Conservation (phyloP, 2,888 invertebrate species). For the Leptarthrus brevirostris region DNA sequence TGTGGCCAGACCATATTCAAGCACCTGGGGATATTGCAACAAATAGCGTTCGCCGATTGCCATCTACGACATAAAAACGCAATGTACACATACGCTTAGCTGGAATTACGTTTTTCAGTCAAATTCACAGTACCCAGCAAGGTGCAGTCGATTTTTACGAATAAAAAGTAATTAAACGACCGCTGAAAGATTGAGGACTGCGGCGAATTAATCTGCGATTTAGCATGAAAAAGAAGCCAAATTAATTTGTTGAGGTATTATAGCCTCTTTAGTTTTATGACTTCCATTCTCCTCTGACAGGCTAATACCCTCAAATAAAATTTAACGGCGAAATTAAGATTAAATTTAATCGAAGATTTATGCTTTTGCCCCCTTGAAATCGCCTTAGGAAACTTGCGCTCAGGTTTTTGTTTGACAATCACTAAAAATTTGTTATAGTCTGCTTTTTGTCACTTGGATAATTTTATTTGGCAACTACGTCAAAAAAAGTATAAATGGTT, state of each 20-base stretch:
- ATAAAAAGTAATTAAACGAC: slow-evolving; percentile 3
- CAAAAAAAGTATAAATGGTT: too few species aligned
- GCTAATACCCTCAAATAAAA: background rate
- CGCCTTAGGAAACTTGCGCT: too few species aligned
- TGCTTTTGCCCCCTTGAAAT: too few species aligned
- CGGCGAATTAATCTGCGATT: background rate
- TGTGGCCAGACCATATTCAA: slow-evolving; percentile 40
- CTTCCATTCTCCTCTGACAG: background rate
- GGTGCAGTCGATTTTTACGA: slow-evolving; percentile 12
- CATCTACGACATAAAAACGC: slow-evolving; percentile 31
- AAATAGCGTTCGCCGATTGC: slow-evolving; percentile 39
- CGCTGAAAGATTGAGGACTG: background rate
- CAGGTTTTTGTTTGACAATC: too few species aligned
- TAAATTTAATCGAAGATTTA: background rate
- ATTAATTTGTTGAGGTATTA: background rate
- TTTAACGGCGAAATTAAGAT: background rate
- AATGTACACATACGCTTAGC: slow-evolving; percentile 7
- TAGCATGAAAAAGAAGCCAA: background rate
- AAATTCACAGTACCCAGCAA: slow-evolving; percentile 18
- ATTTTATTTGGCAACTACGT: too few species aligned
- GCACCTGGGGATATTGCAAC: slow-evolving; percentile 37
- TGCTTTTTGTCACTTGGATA: too few species aligned
- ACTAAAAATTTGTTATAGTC: too few species aligned
- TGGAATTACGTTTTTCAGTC: slow-evolving; percentile 9
- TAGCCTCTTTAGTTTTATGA: background rate